A percentile compares a stretch with the other conserved stretches of the same genome.
Conservation (phyloP, 2,797 vertebrate species). For the Acipenser ruthenus region DNA sequence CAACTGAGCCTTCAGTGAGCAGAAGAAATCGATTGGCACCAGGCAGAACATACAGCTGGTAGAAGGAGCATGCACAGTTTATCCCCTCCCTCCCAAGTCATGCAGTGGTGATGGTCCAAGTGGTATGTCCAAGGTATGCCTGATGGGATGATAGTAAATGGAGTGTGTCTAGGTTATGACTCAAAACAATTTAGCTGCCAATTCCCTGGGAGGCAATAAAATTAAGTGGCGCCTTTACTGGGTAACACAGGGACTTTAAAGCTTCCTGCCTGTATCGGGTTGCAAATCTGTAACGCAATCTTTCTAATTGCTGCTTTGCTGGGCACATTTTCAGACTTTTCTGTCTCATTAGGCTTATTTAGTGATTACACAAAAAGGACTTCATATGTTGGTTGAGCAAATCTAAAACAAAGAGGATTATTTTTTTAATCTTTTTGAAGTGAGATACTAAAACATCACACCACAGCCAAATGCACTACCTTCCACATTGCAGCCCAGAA, state of each 20-base stretch:
- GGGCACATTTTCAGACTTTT: not conserved
- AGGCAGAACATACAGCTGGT: not conserved
- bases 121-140: not conserved
- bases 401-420: not conserved
- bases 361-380: not conserved
- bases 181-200: not conserved
- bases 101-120: not conserved
- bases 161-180: slow-evolving; percentile 7
- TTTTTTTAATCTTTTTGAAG: not conserved
- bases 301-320: slow-evolving; percentile 9
- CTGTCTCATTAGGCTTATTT: slow-evolving; percentile 2
- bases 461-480: too few species aligned
- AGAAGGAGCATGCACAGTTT: not conserved
- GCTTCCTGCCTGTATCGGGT: slow-evolving; percentile 7
- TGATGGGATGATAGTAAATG: not conserved
- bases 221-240: slow-evolving; percentile 6
- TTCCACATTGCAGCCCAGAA: too few species aligned
- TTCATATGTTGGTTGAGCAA: too few species aligned
- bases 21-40: not conserved
- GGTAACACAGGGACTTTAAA: slow-evolving; percentile 6
- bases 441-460: too few species aligned
- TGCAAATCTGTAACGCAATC: slow-evolving; percentile 14
- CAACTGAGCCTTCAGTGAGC: not conserved
- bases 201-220: slow-evolving; percentile 3
- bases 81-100: not conserved